Evolutionary conservation across 2,113 vertebrate species (phyloP).

Genomic region (Gadus macrocephalus): DNA sequence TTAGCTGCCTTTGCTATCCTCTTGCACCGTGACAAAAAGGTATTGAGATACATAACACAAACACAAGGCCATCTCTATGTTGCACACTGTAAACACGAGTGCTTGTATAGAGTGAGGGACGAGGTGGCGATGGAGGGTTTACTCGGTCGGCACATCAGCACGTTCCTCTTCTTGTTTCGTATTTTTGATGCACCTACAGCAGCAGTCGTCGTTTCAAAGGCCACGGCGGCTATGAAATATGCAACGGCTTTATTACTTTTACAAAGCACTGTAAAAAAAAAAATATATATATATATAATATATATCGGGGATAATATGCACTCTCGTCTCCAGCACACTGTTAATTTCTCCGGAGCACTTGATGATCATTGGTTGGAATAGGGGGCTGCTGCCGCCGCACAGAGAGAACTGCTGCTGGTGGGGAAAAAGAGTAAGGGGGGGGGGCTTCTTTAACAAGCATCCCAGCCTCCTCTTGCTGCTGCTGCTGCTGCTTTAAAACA

Average conservation of each 20-base stretch:
- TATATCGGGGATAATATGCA: neutral
- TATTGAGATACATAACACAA: too few species aligned
- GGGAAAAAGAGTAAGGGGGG: slow-evolving; percentile 14
- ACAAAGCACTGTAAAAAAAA: slow-evolving; percentile 44
- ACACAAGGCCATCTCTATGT: too few species aligned
- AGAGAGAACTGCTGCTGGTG: slow-evolving; percentile 40
- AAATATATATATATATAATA: neutral
- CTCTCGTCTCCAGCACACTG: slow-evolving; percentile 40
- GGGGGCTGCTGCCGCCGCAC: slow-evolving; percentile 34
- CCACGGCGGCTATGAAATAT: slow-evolving; percentile 65
- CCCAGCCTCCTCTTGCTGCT: slow-evolving; percentile 6
- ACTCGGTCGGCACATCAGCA: too few species aligned
- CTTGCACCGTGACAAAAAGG: too few species aligned
- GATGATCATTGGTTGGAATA: slow-evolving; percentile 69
- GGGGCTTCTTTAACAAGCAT: slow-evolving; percentile 62
- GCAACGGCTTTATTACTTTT: slow-evolving; percentile 65
- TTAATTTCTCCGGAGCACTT: slow-evolving; percentile 56
- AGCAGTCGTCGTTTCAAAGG: slow-evolving; percentile 58
- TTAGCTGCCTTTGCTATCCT: too few species aligned
- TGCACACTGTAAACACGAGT: too few species aligned
- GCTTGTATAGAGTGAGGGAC: too few species aligned
- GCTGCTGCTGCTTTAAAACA: slow-evolving; percentile 9
- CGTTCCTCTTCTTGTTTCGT: neutral
- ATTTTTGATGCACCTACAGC: slow-evolving; percentile 44
- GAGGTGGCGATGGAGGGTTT: slow-evolving; percentile 35